Conservation (phyloP, 2,888 invertebrate species). For the Glaucopsyche alexis region DNA sequence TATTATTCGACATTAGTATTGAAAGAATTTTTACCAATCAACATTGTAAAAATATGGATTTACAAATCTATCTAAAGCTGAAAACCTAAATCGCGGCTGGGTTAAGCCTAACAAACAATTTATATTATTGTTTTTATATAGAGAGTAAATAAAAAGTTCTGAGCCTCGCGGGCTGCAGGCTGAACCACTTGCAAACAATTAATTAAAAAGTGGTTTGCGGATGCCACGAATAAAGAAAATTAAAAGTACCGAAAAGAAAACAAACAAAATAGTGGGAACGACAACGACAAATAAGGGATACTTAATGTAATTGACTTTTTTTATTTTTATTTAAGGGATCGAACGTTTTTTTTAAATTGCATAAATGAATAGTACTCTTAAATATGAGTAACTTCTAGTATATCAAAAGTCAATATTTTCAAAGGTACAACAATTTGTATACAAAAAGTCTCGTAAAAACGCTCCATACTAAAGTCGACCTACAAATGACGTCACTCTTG, state of each 20-base stretch:
- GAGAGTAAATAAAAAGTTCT: neutral
- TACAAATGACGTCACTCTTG: no score
- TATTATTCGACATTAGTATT: no score
- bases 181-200: constrained; percentile 9
- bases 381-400: no score
- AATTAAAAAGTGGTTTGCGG: constrained; percentile 7
- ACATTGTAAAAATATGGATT: neutral
- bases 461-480: no score
- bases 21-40: neutral
- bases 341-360: no score
- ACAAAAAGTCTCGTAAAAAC: no score
- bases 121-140: neutral
- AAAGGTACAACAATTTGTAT: no score
- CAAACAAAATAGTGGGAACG: constrained; percentile 2
- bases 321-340: no score
- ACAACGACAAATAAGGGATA: neutral
- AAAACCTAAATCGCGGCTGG: neutral
- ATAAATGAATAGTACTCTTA: no score
- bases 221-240: constrained; percentile 7
- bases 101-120: neutral
- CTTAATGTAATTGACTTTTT: neutral
- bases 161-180: neutral
- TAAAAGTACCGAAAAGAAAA: constrained; percentile 6
- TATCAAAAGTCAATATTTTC: no score
- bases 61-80: neutral